phyloP scores from a whole-genome alignment of 2,888 invertebrate genomes.

The Laspeyria flexula region DNA sequence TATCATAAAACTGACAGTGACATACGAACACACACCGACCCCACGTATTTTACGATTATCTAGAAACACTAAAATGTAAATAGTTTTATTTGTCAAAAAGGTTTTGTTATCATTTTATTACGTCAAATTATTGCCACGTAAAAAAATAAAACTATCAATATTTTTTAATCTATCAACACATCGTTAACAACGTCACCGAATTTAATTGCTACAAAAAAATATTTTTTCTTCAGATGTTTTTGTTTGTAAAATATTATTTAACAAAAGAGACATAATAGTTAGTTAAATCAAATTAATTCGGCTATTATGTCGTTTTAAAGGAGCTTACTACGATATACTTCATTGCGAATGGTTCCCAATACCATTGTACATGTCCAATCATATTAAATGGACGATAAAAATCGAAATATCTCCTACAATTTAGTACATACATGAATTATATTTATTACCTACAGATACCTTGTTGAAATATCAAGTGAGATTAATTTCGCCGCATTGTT shows the following conservation, averaged over 20 bases:
- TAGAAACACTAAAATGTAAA: no score
- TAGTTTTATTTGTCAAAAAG: no score
- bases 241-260: background rate
- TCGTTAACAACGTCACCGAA: no score
- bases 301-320: constrained; percentile 3
- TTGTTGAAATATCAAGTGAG: constrained; percentile 14
- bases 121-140: no score
- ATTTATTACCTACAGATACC: constrained; percentile 13
- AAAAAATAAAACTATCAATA: no score
- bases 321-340: background rate
- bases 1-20: no score
- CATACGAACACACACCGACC: no score
- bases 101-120: no score
- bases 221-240: no score
- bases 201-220: no score
- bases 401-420: constrained; percentile 12
- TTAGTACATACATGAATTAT: constrained; percentile 13
- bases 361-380: background rate
- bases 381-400: constrained; percentile 17
- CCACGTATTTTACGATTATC: no score
- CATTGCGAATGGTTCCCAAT: background rate
- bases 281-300: constrained; percentile 12
- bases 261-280: constrained; percentile 2
- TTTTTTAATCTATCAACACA: no score
- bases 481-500: background rate